Evolutionary conservation across 2,113 vertebrate species (phyloP), one percentile per base, ranked within the genome.

Genomic region (Percina caprodes): DNA sequence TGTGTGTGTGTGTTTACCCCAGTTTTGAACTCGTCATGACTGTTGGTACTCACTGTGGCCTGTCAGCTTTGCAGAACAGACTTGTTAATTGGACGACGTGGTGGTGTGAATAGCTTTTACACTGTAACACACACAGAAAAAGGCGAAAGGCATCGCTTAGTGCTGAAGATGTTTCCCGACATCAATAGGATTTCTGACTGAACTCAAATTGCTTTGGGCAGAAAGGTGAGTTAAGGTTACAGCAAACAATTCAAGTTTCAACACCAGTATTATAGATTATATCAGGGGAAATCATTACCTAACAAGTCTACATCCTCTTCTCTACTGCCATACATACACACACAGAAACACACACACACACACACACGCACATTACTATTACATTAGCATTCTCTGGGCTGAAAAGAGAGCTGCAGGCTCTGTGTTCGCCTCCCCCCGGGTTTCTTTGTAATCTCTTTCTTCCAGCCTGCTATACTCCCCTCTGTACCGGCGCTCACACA

Each of bases 391-490:
- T 87, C 73, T 69, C 35, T 39, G 48, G 35, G 61, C 52, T 82
- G 70, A 58, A 56, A 78, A 66, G 52, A 79, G 61, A 84, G 71
- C 83, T 80, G 67, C 80, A 83, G 81, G 74, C 58, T 70, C 59
- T 71, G 60, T 80, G 14, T 70, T 81, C 1, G 24, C 45, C 66
- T 87, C 79, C 78, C 82, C 24, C 10, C 7, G 68, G 84, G 82
- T 85, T 84, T 83, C 52, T 62, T 2, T 77, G 51, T 83, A 86
- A 86, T 91, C 78, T 88, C 72, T 75, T 80, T 85, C 62, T 82
- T 87, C 69, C 78, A 81, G 77, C 65, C 77, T 59, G 45, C 72
- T 66, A 45, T 77, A 71, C 58, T 74, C 42, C 26, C 66, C 79
- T 49, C 39, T 66, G 54, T 48, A 59, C 42, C 26, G 21, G 12